Percentiles rank a stretch among this genome's conserved stretches.
phyloP scores from a whole-genome alignment of 2,797 vertebrate genomes.

The Pipistrellus kuhlii region DNA sequence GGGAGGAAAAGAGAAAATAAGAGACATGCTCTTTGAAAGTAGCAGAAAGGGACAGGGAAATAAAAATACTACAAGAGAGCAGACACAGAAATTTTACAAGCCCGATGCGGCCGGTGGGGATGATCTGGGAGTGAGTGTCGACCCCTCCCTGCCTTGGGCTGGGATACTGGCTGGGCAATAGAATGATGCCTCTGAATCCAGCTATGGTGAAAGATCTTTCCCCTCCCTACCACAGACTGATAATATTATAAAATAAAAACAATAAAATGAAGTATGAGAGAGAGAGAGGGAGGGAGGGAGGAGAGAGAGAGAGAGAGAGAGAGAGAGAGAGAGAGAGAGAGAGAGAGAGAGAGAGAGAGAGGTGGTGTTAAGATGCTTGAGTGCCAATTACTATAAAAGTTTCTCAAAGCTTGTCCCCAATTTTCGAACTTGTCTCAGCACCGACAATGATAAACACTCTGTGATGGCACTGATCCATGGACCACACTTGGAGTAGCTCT shows the following conservation, averaged over 20 bases:
- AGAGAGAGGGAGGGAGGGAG: not conserved
- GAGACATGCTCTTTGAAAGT: not conserved
- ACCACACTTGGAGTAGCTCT: not conserved
- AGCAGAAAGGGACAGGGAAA: not conserved
- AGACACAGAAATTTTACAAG: not conserved
- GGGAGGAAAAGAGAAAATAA: not conserved
- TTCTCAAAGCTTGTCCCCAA: not conserved
- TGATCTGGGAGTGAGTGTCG: accelerated
- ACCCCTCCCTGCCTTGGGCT: too few relatives aligned
- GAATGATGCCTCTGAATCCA: not conserved
- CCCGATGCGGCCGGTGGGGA: accelerated
- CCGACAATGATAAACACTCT: not conserved
- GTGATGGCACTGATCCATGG: not conserved
- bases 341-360: not conserved
- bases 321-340: not conserved
- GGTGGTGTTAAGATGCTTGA: too few relatives aligned
- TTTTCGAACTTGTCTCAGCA: not conserved
- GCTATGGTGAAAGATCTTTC: not conserved
- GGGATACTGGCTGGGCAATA: not conserved
- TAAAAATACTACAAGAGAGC: not conserved
- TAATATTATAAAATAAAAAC: conserved; percentile 9
- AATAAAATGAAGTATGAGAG: not conserved
- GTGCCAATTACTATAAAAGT: not conserved
- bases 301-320: not conserved
- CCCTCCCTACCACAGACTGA: not conserved